Percentiles rank a stretch among this genome's conserved stretches.
Evolutionary conservation across 2,797 vertebrate species (phyloP).

Genomic region (Gobionotothen gibberifrons): DNA sequence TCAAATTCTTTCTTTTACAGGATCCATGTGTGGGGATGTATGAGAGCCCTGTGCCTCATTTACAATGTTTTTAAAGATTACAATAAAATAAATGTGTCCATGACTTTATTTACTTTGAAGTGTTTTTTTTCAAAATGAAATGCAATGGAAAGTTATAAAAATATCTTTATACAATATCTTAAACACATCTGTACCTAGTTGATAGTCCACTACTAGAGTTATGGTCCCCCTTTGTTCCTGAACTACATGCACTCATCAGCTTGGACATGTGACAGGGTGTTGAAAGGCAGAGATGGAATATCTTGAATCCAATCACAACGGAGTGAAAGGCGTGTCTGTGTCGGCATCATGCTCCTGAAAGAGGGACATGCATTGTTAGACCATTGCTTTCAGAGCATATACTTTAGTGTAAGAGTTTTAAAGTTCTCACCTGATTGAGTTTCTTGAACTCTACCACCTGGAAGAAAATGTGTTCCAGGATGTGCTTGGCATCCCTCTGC

Average conservation of each 20-base stretch:
- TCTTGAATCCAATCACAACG: slow-evolving; percentile 17
- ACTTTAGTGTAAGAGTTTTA: rapidly evolving
- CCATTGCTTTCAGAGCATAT: rapidly evolving
- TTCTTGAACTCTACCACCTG: slow-evolving; percentile 99
- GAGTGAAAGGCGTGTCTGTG: slow-evolving; percentile 82
- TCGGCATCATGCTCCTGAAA: slow-evolving; percentile 90
- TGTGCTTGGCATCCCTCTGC: slow-evolving; percentile 91
- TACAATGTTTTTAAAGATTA: slow-evolving; percentile 23
- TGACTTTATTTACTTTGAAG: slow-evolving; percentile 2
- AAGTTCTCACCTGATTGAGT: slow-evolving; percentile 89
- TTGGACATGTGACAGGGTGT: not conserved
- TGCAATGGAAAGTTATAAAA: slow-evolving; percentile 20
- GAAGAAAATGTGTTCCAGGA: slow-evolving; percentile 95
- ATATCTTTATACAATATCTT: not conserved
- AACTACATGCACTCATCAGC: not conserved
- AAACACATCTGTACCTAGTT: not conserved
- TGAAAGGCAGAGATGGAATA: not conserved
- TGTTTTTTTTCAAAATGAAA: slow-evolving; percentile 4
- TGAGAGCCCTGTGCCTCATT: not conserved
- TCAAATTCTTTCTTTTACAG: slow-evolving; percentile 1
- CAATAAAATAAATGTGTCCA: slow-evolving; percentile 52
- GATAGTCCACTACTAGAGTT: not conserved
- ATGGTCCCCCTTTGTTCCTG: not conserved
- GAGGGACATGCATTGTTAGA: not conserved
- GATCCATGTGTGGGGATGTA: slow-evolving; percentile 1